A percentile compares a stretch with the other conserved stretches of the same genome.
phyloP scores from a whole-genome alignment of 2,888 invertebrate species.

The Emesis furor region DNA sequence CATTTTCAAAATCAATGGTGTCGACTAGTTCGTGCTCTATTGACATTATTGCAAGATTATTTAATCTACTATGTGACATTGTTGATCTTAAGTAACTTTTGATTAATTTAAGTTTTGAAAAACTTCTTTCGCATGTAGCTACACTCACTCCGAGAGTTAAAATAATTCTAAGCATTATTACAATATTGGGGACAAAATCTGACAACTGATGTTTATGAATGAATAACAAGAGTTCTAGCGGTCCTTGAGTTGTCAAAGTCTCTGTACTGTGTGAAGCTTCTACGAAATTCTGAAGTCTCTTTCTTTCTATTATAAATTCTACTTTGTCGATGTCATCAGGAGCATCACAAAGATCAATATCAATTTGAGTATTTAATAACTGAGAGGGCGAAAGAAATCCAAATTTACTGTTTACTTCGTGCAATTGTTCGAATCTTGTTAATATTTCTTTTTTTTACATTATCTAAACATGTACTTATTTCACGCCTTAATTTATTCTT shows the following conservation, averaged over 20 bases:
- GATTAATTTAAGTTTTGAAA: too few species aligned
- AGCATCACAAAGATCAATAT: constrained; percentile 11
- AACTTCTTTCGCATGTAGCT: too few species aligned
- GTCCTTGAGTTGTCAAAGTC: constrained; percentile 16
- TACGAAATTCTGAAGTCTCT: constrained; percentile 19
- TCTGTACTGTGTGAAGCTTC: constrained; percentile 1
- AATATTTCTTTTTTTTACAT: constrained; percentile 13
- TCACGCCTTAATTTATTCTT: constrained; percentile 22
- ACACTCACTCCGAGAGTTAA: too few species aligned
- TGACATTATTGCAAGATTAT: too few species aligned
- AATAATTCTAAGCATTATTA: background rate
- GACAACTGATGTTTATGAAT: constrained; percentile 10
- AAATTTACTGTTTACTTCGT: background rate
- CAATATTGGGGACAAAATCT: constrained; percentile 22
- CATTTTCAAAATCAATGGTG: constrained; percentile 21
- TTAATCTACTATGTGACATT: too few species aligned
- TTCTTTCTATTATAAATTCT: constrained; percentile 20
- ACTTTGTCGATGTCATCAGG: constrained; percentile 13
- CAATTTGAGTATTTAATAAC: constrained; percentile 24
- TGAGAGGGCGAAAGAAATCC: background rate
- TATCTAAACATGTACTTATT: constrained; percentile 7
- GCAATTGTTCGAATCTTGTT: constrained; percentile 24
- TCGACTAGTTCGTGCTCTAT: constrained; percentile 10
- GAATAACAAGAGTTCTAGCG: constrained; percentile 15
- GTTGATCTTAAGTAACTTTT: too few species aligned